These are phyloP conservation scores for Ctenomys sociabilis DNA, from an alignment of 2,113 vertebrate species.

Conservation along the genomic window DNA sequence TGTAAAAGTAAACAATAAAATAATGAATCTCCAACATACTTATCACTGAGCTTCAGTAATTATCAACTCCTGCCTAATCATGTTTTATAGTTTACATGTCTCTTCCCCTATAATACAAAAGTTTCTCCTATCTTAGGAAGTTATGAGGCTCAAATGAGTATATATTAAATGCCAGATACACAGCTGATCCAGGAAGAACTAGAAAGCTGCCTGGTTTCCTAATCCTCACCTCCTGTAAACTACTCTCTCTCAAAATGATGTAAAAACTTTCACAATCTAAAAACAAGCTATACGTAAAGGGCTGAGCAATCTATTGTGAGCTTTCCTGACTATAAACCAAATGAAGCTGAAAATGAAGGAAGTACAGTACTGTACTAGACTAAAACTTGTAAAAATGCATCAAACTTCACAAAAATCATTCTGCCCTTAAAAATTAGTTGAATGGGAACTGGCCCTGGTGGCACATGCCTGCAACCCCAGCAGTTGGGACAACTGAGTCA, in stretches of 20 bases:
- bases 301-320: background rate
- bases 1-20: background rate
- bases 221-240: background rate
- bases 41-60: background rate
- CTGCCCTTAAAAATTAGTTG: background rate
- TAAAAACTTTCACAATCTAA: conserved; percentile 9
- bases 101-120: conserved; percentile 23
- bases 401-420: conserved; percentile 10
- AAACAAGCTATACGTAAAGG: background rate
- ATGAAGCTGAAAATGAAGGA: background rate
- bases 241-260: background rate
- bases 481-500: background rate
- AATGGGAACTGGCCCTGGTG: background rate
- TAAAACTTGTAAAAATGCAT: background rate
- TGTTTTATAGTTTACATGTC: conserved; percentile 15
- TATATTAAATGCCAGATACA: background rate
- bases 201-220: background rate
- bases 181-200: background rate
- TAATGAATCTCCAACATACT: background rate
- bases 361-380: background rate
- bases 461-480: background rate
- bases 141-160: background rate
- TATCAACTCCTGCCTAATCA: background rate
- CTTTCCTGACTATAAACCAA: background rate
- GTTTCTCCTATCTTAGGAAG: background rate